Conservation (phyloP, 1,140 invertebrate species). For the Pantala flavescens region DNA sequence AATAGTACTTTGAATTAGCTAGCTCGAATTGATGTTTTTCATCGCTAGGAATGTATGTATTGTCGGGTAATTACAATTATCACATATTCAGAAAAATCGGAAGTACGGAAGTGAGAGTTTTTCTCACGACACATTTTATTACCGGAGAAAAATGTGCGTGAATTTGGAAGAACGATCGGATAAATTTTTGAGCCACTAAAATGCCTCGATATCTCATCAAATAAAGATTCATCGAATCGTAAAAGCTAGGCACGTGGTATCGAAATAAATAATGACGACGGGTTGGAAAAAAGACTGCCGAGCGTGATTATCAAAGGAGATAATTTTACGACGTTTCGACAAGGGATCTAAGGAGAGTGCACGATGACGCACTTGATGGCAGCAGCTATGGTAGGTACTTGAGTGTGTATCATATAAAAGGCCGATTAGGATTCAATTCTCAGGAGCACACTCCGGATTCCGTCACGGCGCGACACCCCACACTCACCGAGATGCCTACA, state of each 20-base stretch:
- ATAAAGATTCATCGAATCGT: background rate
- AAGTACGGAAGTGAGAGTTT: too few relatives aligned
- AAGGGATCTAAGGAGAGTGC: background rate
- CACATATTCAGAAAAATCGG: too few relatives aligned
- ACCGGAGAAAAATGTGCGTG: too few relatives aligned
- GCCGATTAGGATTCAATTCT: slow-evolving; percentile 4
- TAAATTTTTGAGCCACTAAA: too few relatives aligned
- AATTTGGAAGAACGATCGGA: too few relatives aligned
- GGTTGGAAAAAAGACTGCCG: background rate
- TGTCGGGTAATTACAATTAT: too few relatives aligned
- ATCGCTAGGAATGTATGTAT: too few relatives aligned
- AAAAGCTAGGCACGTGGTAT: background rate
- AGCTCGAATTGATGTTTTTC: too few relatives aligned
- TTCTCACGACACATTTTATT: too few relatives aligned
- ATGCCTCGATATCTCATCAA: too few relatives aligned
- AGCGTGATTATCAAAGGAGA: background rate
- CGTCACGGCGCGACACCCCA: background rate
- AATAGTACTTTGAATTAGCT: too few relatives aligned
- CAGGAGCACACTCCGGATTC: background rate
- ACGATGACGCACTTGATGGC: background rate
- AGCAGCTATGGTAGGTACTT: background rate
- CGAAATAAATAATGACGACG: background rate
- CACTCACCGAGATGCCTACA: background rate
- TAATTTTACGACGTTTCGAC: background rate
- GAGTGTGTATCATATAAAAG: background rate